These are phyloP conservation scores for Cryptophagus acutangulus DNA, from an alignment of 2,888 invertebrate species.

Conservation along the genomic window DNA sequence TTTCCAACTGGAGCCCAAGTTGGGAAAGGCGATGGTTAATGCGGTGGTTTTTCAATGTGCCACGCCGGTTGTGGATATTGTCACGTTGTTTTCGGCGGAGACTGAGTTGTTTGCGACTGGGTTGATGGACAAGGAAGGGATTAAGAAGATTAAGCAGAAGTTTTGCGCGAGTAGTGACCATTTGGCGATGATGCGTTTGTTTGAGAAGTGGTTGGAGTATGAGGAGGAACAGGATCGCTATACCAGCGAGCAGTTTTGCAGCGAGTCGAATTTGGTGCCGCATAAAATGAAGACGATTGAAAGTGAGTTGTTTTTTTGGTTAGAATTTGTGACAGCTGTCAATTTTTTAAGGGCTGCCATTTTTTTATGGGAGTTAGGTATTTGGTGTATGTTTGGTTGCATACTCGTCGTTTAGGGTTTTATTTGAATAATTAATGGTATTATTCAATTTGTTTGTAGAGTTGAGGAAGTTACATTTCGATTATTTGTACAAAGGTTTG, in stretches of 20 bases:
- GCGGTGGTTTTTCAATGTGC: conserved; percentile 55
- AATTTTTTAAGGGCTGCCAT: no score
- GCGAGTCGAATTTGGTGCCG: conserved; percentile 45
- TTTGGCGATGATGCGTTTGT: conserved; percentile 54
- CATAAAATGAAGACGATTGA: conserved; percentile 52
- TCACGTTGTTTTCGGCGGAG: conserved; percentile 50
- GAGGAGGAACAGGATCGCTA: conserved; percentile 33
- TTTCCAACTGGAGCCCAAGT: conserved; percentile 57
- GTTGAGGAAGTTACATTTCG: conserved; percentile 52
- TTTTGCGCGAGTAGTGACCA: conserved; percentile 60
- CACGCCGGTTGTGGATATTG: conserved; percentile 50
- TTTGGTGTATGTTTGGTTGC: no score
- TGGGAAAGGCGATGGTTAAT: conserved; percentile 58
- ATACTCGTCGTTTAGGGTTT: background rate
- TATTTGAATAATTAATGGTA: conserved; percentile 5
- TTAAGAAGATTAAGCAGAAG: conserved; percentile 51
- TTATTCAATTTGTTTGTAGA: conserved; percentile 4
- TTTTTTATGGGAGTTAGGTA: conserved; percentile 4
- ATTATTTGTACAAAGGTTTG: conserved; percentile 51
- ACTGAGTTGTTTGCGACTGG: conserved; percentile 53
- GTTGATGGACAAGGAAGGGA: conserved; percentile 49
- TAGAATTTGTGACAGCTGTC: no score
- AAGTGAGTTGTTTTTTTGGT: conserved; percentile 45
- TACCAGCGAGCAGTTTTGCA: conserved; percentile 47
- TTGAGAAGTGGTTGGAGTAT: conserved; percentile 50